Base-by-base conservation (phyloP, 2,888 invertebrate species). In the Nysson spinosus region DNA sequence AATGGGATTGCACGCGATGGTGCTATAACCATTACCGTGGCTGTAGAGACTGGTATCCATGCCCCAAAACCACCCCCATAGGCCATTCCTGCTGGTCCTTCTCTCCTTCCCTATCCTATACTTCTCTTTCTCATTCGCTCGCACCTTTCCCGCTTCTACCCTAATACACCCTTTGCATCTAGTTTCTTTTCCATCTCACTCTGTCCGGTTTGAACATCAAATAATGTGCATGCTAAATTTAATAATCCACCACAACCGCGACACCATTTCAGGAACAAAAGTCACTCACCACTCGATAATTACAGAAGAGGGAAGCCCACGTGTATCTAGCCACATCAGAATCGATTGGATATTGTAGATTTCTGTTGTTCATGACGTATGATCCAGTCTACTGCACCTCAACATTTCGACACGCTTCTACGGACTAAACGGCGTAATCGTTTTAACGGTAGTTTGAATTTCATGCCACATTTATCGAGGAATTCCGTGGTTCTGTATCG, bases 1-100 rank as follows among this genome's bases (percentile, higher is more conserved):
- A 86, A 86, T 86, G 85, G 86, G 86, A 86, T 86, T 86, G 86
- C 86, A 85, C 85, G 83, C 85, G 86, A 85, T 83, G 85, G 84
- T 82, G 84, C 86, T 84, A 85, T 86, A 86, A 85, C 85, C 85
- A 85, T 85, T 86, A 85, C 81, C 84, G 78, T 74, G 78, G 75
- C 78, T 78, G 80, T 77, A 75, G 80, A 80, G 72, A 72, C 75
- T 51, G 71, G 69, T 76, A 69, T 74, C 76, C 78, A 65, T 77
- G 65, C 56, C 69, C 75, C 60, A 75, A 75, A 76, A 77, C 77
- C 76, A 76, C 67, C 72, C 70, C 69, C 63, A 56, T 67, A 64
- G 61, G 52, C 58, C 65, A 46, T 60, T 62, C 58, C 61, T 62
- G 54, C 56, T 40, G 46, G 54, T 46, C 61, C 56, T 55, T 34